Evolutionary conservation across 2,113 vertebrate genomes (phyloP), one percentile per base, ranked within the genome.

Genomic region (Onychorhynchus coronatus): DNA sequence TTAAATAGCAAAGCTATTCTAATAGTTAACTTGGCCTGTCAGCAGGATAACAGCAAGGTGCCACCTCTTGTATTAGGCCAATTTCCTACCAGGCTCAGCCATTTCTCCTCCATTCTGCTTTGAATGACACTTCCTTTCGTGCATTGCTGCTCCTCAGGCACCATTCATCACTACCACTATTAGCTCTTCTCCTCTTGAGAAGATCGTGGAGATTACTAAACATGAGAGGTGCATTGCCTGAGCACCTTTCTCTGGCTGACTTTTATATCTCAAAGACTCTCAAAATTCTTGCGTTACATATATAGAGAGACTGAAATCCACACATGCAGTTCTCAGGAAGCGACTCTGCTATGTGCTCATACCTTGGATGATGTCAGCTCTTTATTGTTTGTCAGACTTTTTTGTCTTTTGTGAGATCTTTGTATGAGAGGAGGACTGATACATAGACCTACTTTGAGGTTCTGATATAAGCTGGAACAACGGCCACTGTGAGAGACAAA

Each of bases 31-130:
- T 70, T 90, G 59, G 59, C 39, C 76, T 88, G n/a, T 37, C 91
- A 86, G 72, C 82, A 77, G 59, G 84, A 18, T 72, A 90, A 80
- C 68, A 74, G 39, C 72, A 92, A 91, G 92, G 28, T 90, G 92
- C 50, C 50, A 77, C 50, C 18, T 95, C 73, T 91, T 61, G 44
- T 14, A 47, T 92, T 55, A 73, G 50, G 39, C 55, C 67, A 39
- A 3, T 63, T 85, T 82, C 55, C 63, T 73, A 47, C 8, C 25
- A 70, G 47, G 70, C 81, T 31, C 73, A 85, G 61, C 30, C 14
- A 21, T 74, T 91, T 89, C 73, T 89, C 21, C 52, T 84, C 27
- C 33, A 15, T 74, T 83, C 55, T 67, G 23, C 76, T 94, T 50
- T 62, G 61, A 91, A 68, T 77, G 71, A 41, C 23, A 8, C 25